Evolutionary conservation across 64 coral and sea anemone species (phyloP), one percentile per base, ranked within the genome.

Genomic region (Porites australiensis): DNA sequence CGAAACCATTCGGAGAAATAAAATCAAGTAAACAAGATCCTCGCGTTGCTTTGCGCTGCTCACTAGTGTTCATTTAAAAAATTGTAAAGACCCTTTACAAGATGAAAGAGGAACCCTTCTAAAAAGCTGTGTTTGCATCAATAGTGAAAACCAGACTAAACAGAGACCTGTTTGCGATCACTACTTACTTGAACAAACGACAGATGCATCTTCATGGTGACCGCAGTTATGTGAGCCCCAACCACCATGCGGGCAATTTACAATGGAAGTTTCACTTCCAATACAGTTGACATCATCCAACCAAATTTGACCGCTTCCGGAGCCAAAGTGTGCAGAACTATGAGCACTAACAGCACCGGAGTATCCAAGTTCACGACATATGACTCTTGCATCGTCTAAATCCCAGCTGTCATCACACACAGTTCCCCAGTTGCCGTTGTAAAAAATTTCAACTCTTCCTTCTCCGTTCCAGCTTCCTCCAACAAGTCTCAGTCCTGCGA

Each of bases 351-450:
- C 7, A 58, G 77, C 77, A 1, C 9, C 58, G 9, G 16, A 2
- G 48, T 47, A 80, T 11, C 77, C 77, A 19, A 80, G 77, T 61
- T 58, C 19, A 61, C 77, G 8, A 58, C 77, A 80, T 2, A 61
- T 51, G 6, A 55, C 16, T 8, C 50, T 54, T 3, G 77, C 77
- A 8, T 80, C 77, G 16, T 12, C 0, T 61, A 80, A 20, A 47
- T 80, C 50, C 77, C 77, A 80, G 77, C 13, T 15, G 2, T 58
- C 27, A 23, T 47, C 11, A 14, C 77, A 80, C 9, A 80, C 77
- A 4, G 77, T 80, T 54, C 77, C 50, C 77, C 77, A 80, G 9
- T 19, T 23, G 6, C 16, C 77, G 8, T 55, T 58, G 58, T 80
- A 52, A 22, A 58, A 55, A 9, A 80, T 44, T 16, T 80, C 77